Evolutionary conservation across 2,113 vertebrate species (phyloP).

Genomic region (Gambusia holbrooki): DNA sequence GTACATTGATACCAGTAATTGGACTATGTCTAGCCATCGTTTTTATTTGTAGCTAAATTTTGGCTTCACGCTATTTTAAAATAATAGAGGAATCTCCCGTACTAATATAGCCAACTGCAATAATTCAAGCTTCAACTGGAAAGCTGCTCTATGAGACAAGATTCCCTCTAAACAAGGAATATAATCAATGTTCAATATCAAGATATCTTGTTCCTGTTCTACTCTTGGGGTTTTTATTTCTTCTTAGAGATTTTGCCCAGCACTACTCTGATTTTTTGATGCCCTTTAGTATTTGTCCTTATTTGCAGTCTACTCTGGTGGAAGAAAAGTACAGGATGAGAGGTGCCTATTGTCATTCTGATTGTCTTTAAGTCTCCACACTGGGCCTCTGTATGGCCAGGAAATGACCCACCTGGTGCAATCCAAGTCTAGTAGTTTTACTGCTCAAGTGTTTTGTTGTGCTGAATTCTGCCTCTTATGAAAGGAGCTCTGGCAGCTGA

Average conservation of each 20-base stretch:
- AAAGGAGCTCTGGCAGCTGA: conserved; percentile 22
- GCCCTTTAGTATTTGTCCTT: conserved; percentile 23
- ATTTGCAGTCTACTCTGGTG: conserved; percentile 2
- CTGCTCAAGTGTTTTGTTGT: conserved; percentile 64
- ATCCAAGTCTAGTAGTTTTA: conserved; percentile 45
- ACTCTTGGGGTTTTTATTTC: conserved; percentile 6
- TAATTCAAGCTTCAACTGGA: not conserved
- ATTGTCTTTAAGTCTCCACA: conserved; percentile 20
- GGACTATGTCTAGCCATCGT: not conserved
- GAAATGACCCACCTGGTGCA: conserved; percentile 64
- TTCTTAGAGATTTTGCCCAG: not conserved
- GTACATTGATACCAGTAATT: not conserved
- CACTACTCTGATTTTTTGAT: conserved; percentile 30
- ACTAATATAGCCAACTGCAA: not conserved
- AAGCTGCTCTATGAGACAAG: not conserved
- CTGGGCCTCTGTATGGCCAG: conserved; percentile 35
- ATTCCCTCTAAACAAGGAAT: not conserved
- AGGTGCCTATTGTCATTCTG: conserved; percentile 44
- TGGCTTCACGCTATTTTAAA: not conserved
- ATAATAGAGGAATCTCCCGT: not conserved
- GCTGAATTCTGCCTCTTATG: conserved; percentile 40
- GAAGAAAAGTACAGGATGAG: conserved; percentile 27
- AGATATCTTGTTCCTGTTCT: not conserved
- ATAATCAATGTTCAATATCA: not conserved
- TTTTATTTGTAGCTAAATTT: not conserved